These are phyloP conservation scores for Euphonia xanthogaster DNA, from an alignment of 2,797 vertebrate species.

Conservation along the genomic window DNA sequence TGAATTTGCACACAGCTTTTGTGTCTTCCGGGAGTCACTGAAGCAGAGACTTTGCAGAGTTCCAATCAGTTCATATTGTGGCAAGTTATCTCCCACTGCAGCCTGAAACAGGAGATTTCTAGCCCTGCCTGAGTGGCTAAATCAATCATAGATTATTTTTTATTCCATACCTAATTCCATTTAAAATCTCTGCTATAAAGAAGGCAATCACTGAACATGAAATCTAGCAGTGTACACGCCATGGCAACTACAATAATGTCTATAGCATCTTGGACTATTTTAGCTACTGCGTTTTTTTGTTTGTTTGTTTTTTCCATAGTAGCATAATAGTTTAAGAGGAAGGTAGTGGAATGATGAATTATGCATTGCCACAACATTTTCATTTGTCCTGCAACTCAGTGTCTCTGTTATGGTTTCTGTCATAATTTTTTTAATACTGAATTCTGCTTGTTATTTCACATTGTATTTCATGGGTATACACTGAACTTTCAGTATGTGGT, in stretches of 20 bases:
- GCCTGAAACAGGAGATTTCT: conserved; percentile 19
- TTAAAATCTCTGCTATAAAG: neutral
- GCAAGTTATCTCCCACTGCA: conserved; percentile 42
- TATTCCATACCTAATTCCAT: neutral
- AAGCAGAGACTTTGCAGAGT: conserved; percentile 28
- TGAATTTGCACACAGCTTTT: neutral
- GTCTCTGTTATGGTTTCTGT: neutral
- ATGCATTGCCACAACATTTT: neutral
- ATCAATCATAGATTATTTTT: conserved; percentile 14
- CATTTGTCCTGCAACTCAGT: neutral
- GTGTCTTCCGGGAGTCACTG: conserved; percentile 17
- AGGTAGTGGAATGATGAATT: neutral
- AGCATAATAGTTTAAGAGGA: neutral
- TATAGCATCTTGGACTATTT: neutral
- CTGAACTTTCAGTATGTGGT: neutral
- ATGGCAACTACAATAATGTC: neutral
- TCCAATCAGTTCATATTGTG: conserved; percentile 39
- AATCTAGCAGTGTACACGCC: neutral
- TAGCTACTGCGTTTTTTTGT: neutral
- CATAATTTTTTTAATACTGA: neutral
- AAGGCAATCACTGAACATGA: neutral
- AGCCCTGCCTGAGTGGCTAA: conserved; percentile 24
- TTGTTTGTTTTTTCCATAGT: neutral
- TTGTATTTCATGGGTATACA: neutral
- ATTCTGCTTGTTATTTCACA: neutral